These are phyloP conservation scores for Campoplex capitator DNA, from an alignment of 2,888 invertebrate species.

Conservation along the genomic window DNA sequence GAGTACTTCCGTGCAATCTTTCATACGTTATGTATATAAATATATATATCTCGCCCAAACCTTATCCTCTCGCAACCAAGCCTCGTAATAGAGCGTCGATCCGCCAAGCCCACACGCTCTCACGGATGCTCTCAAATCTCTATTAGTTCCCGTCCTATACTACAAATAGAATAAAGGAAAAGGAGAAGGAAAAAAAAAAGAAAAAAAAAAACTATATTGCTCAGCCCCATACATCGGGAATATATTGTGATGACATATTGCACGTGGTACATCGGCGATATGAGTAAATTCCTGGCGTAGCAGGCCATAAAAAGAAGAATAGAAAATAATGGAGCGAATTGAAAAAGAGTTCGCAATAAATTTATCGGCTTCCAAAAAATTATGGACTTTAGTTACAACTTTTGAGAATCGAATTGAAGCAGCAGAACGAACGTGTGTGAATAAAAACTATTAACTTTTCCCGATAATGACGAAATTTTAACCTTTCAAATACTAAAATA, in stretches of 20 bases:
- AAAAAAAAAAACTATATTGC: neutral
- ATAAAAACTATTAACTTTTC: neutral
- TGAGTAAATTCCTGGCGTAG: neutral
- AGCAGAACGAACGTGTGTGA: neutral
- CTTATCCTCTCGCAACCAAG: neutral
- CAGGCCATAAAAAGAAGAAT: neutral
- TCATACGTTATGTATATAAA: neutral
- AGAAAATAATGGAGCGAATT: slow-evolving; percentile 2
- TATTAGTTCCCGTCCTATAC: neutral
- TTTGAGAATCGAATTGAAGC: too few relatives aligned
- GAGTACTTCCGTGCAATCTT: slow-evolving; percentile 47
- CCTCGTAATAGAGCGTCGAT: slow-evolving; percentile 25
- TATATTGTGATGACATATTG: slow-evolving; percentile 9
- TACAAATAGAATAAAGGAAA: slow-evolving; percentile 5
- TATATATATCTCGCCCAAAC: neutral
- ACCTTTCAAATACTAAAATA: neutral
- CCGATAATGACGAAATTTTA: neutral
- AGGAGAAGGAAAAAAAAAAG: neutral
- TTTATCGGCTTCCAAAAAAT: neutral
- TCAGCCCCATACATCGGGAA: slow-evolving; percentile 8
- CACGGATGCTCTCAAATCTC: slow-evolving; percentile 25
- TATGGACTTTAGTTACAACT: neutral
- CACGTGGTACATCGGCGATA: slow-evolving; percentile 3
- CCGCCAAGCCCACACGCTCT: slow-evolving; percentile 18
- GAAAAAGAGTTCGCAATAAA: neutral